Evolutionary conservation across 1,140 invertebrate species (phyloP).

Genomic region (Habropoda laboriosa): DNA sequence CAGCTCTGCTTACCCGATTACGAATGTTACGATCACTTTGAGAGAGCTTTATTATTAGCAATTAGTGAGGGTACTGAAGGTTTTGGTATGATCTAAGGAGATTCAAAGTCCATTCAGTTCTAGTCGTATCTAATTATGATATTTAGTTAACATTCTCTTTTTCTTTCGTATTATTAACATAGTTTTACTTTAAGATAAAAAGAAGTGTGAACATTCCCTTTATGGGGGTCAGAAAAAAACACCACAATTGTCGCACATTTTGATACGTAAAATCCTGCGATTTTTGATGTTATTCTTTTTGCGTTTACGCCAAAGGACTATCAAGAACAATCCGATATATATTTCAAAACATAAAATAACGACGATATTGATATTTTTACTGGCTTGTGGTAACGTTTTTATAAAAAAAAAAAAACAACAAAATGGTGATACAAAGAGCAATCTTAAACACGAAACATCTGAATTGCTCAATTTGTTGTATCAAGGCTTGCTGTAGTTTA

Average conservation of each 20-base stretch:
- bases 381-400: constrained; percentile 56
- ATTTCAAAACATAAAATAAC: constrained; percentile 25
- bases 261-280: constrained; percentile 41
- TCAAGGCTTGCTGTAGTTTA: constrained; percentile 47
- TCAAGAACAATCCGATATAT: constrained; percentile 55
- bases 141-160: constrained; percentile 39
- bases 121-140: constrained; percentile 46
- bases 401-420: too few species aligned
- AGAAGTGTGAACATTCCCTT: background rate
- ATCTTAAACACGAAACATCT: constrained; percentile 53
- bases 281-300: constrained; percentile 33
- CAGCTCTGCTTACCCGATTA: constrained; percentile 97
- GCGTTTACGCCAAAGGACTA: constrained; percentile 43
- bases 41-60: constrained; percentile 93
- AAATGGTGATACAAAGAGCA: constrained; percentile 49
- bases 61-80: constrained; percentile 98
- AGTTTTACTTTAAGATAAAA: constrained; percentile 18
- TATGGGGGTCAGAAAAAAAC: background rate
- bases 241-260: constrained; percentile 43
- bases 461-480: constrained; percentile 58
- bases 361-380: constrained; percentile 46
- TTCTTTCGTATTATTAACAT: background rate
- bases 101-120: constrained; percentile 22
- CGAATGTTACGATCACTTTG: constrained; percentile 96
- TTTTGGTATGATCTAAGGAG: constrained; percentile 93